Percentiles rank a stretch among this genome's conserved stretches.
Conservation (phyloP, 1,140 invertebrate species). For the Coelopa frigida region DNA sequence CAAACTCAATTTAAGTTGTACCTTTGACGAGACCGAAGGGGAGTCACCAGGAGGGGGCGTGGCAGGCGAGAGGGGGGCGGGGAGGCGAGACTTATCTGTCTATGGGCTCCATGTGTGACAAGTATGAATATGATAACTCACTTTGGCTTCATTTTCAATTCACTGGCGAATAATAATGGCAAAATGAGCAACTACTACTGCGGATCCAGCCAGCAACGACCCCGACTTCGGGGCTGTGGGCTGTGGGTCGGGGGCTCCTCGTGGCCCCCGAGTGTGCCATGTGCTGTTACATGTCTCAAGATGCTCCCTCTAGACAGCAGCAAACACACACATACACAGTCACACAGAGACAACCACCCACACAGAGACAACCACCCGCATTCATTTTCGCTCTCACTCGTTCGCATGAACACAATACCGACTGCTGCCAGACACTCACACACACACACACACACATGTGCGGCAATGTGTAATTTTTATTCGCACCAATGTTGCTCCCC, state of each 20-base stretch:
- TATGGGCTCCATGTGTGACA: too few relatives aligned
- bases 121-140: slow-evolving; percentile 35
- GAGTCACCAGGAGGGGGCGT: too few relatives aligned
- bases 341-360: slow-evolving; percentile 4
- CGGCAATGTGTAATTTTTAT: slow-evolving; percentile 44
- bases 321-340: slow-evolving; percentile 17
- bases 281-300: slow-evolving; percentile 43
- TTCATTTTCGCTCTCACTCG: too few relatives aligned
- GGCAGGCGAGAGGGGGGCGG: too few relatives aligned
- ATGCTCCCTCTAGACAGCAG: slow-evolving; percentile 27
- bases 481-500: slow-evolving; percentile 42
- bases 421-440: not conserved
- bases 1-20: too few relatives aligned
- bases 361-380: not conserved
- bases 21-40: too few relatives aligned
- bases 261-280: too few relatives aligned
- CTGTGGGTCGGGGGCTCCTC: too few relatives aligned
- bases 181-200: slow-evolving; percentile 42
- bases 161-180: slow-evolving; percentile 44
- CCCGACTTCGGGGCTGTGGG: too few relatives aligned
- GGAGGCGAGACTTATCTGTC: too few relatives aligned
- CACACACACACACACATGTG: slow-evolving; percentile 22
- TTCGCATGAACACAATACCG: slow-evolving; percentile 11
- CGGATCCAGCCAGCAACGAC: slow-evolving; percentile 3
- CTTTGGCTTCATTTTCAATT: slow-evolving; percentile 44